Percentiles rank a stretch among this genome's conserved stretches.
phyloP scores from a whole-genome alignment of 2,888 invertebrate genomes.

The Cenopis cana region DNA sequence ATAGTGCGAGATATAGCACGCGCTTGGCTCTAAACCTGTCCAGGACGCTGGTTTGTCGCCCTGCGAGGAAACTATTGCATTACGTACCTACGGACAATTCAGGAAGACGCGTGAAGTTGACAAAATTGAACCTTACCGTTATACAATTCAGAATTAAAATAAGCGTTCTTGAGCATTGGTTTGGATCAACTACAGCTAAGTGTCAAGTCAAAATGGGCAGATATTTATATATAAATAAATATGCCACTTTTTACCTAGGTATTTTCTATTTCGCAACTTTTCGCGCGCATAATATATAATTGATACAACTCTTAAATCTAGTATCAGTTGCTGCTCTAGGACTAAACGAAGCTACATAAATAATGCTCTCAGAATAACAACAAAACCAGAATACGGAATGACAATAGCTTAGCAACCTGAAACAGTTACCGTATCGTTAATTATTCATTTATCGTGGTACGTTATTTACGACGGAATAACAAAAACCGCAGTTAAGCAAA shows the following conservation, averaged over 20 bases:
- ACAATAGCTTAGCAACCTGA: conserved; percentile 47
- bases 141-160: background rate
- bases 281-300: background rate
- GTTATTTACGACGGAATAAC: conserved; percentile 52
- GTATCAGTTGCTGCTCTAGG: background rate
- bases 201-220: background rate
- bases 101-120: background rate
- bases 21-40: conserved; percentile 18
- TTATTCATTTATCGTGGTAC: conserved; percentile 55
- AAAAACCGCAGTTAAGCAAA: background rate
- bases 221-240: background rate
- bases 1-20: conserved; percentile 1
- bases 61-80: conserved; percentile 12
- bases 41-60: background rate
- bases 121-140: background rate
- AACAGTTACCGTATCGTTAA: conserved; percentile 52
- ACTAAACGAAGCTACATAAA: background rate
- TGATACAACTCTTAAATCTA: background rate
- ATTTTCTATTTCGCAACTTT: background rate
- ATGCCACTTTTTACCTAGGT: background rate
- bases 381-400: conserved; percentile 46
- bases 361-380: conserved; percentile 4
- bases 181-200: background rate
- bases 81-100: background rate
- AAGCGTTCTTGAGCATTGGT: background rate